These are phyloP conservation scores for Isoperla grammatica DNA, from an alignment of 2,888 invertebrate genomes.

Conservation along the genomic window DNA sequence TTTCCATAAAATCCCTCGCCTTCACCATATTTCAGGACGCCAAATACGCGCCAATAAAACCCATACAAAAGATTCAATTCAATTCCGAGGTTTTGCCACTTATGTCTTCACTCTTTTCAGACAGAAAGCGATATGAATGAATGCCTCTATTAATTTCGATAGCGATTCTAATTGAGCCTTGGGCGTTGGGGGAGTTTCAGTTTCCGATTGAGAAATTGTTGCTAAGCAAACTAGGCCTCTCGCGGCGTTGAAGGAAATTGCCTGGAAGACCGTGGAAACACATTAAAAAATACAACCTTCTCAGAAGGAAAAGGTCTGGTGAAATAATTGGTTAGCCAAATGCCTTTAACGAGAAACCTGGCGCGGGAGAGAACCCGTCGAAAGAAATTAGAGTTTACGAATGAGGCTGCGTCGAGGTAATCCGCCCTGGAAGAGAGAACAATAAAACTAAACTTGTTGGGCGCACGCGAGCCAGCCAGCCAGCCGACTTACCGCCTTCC, in stretches of 20 bases:
- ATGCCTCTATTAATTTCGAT: too few relatives aligned
- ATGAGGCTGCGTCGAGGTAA: not conserved
- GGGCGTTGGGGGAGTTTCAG: too few relatives aligned
- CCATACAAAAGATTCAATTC: too few relatives aligned
- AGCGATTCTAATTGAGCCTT: too few relatives aligned
- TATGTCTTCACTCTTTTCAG: too few relatives aligned
- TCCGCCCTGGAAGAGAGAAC: not conserved
- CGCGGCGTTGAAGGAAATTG: slow-evolving; percentile 2
- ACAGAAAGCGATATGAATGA: too few relatives aligned
- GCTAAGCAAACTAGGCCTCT: too few relatives aligned
- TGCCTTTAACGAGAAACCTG: slow-evolving; percentile 9
- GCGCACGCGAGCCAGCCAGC: slow-evolving; percentile 1
- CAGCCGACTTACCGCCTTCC: slow-evolving; percentile 6
- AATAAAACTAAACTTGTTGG: slow-evolving; percentile 16
- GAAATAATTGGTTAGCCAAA: slow-evolving; percentile 12
- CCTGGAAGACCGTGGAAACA: slow-evolving; percentile 1
- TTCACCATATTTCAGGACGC: too few relatives aligned
- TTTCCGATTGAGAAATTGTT: too few relatives aligned
- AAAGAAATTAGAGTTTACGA: slow-evolving; percentile 13
- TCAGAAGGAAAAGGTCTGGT: slow-evolving; percentile 1
- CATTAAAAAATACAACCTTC: slow-evolving; percentile 18
- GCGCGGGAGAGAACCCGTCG: not conserved
- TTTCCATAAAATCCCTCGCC: too few relatives aligned
- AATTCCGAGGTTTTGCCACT: too few relatives aligned
- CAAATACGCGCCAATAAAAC: too few relatives aligned